Evolutionary conservation across 2,797 vertebrate genomes (phyloP).

Genomic region (Miichthys miiuy): DNA sequence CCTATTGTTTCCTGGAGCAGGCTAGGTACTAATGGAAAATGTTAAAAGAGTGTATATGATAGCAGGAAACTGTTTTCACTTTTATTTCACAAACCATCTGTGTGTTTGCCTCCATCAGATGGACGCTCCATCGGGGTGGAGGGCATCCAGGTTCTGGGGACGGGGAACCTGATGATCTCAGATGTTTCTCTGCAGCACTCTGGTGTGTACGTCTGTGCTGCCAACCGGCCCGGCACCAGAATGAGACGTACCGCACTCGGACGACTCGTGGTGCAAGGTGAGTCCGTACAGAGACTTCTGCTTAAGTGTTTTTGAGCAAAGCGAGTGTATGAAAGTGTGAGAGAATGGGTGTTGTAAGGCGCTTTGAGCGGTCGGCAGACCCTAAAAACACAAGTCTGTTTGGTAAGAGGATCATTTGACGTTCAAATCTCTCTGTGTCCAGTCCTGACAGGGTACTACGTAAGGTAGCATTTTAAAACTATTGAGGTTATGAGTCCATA

Average conservation of each 20-base stretch:
- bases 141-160: conserved; percentile 88
- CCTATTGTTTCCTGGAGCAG: conserved; percentile 88
- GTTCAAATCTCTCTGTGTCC: neutral
- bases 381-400: neutral
- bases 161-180: conserved; percentile 88
- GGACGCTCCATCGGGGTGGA: conserved; percentile 86
- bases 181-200: conserved; percentile 86
- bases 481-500: neutral
- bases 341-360: no score
- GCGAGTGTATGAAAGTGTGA: no score
- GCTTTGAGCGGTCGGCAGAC: no score
- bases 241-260: conserved; percentile 84
- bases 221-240: conserved; percentile 83
- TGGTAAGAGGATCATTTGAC: neutral
- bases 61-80: neutral
- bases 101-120: conserved; percentile 65
- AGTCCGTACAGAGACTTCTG: conserved; percentile 23
- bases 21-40: conserved; percentile 74
- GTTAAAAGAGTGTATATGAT: neutral
- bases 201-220: conserved; percentile 86
- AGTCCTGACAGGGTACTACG: neutral
- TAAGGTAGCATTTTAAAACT: neutral
- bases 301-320: no score
- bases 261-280: conserved; percentile 86
- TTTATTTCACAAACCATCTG: neutral